Evolutionary conservation across 2,888 invertebrate genomes (phyloP).

Genomic region (Xestoiulus laeticollis): DNA sequence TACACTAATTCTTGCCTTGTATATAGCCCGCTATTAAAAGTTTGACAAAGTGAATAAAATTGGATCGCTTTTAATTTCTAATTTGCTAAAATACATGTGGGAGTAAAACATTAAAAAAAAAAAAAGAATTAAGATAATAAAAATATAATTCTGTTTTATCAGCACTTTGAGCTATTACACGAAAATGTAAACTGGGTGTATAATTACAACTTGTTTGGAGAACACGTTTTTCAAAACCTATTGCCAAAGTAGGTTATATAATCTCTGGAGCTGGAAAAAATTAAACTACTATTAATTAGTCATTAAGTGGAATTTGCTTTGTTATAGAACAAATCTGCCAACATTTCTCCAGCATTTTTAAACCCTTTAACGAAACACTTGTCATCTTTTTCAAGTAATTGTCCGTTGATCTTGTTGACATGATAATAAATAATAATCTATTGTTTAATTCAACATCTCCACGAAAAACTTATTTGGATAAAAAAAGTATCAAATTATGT

Average conservation of each 20-base stretch:
- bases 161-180: not conserved
- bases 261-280: not conserved
- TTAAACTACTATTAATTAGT: not conserved
- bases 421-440: not conserved
- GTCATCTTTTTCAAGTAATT: not conserved
- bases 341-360: not conserved
- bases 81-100: not conserved
- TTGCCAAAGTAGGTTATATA: not conserved
- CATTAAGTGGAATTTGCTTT: not conserved
- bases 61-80: too few relatives aligned
- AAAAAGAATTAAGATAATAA: too few relatives aligned
- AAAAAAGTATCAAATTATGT: not conserved
- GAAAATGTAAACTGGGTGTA: not conserved
- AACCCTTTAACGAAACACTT: not conserved
- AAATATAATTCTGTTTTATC: not conserved
- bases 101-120: not conserved
- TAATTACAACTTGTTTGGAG: not conserved
- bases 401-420: not conserved
- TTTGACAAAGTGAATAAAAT: too few relatives aligned
- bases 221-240: not conserved
- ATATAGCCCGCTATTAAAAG: too few relatives aligned
- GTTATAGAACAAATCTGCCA: not conserved
- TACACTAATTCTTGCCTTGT: too few relatives aligned
- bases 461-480: not conserved
- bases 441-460: not conserved